Evolutionary conservation across 2,797 vertebrate species (phyloP), one percentile per base, ranked within the genome.

Genomic region (Sardinella longiceps): DNA sequence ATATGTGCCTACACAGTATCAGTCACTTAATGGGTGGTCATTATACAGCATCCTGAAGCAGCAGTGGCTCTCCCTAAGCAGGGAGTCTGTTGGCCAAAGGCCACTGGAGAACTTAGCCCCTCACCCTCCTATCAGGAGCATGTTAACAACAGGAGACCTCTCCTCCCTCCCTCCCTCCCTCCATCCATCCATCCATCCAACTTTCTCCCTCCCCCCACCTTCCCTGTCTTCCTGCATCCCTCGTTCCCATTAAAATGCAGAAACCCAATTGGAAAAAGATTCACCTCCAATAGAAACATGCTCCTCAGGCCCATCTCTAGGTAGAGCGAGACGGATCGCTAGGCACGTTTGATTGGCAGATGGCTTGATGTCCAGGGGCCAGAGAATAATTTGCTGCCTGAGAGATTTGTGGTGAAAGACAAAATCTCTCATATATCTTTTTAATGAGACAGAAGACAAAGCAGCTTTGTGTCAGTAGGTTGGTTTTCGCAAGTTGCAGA

Each of bases 191-290:
- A n/a, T 53, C 15, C 66, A 37, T 28, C 9, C 70, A 7, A n/a
- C n/a, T 23, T 28, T 48, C 46, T 48, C 12, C 2, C 70, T 20
- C 33, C 37, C 18, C 37, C 37, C 43, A 39, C 37, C 70, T 43
- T 5, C 18, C 0, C 37, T 43, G 33, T 77, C 33, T 70, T 37
- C 37, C 15, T 23, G 70, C 33, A 77, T 77, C 37, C 33, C 30
- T 30, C 66, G 18, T 56, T 39, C 18, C 30, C 33, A 30, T 30
- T 66, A 66, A 66, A 66, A 66, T n/a, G 28, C 25, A 66, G 60
- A 66, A 66, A 66, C 25, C 60, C 28, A 25, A 66, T 11, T 74
- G 33, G 66, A 74, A 37, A 37, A 39, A 74, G 66, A 74, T 74
- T 74, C 30, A 2, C 66, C 66, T 39, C 18, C 5, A 39, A 15